Evolutionary conservation across 2,888 invertebrate genomes (phyloP).

Genomic region (Thymelicus lineola): DNA sequence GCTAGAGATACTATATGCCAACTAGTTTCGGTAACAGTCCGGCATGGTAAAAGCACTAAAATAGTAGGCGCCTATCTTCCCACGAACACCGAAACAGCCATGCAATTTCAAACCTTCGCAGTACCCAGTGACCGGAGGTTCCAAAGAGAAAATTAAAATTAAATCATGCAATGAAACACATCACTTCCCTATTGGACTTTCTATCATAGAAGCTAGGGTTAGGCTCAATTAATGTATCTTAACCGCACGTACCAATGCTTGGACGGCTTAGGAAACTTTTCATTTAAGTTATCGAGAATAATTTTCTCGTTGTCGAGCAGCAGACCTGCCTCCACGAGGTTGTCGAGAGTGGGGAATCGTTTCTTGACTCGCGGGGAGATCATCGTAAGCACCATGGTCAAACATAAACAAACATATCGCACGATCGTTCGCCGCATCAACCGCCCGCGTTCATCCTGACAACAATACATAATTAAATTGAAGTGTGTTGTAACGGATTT

Average conservation of each 20-base stretch:
- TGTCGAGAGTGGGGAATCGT: conserved; percentile 92
- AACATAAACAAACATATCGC: conserved; percentile 93
- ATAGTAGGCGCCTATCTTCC: no score
- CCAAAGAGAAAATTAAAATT: no score
- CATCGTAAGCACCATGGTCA: conserved; percentile 95
- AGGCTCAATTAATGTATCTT: not conserved
- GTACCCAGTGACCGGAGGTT: no score
- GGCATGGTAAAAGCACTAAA: no score
- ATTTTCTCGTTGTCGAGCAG: conserved; percentile 92
- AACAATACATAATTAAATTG: conserved; percentile 40
- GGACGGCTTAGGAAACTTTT: conserved; percentile 92
- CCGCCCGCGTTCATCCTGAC: conserved; percentile 91
- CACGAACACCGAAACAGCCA: no score
- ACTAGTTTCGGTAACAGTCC: no score
- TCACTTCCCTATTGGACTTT: no score
- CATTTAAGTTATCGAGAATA: conserved; percentile 91
- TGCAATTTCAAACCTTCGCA: no score
- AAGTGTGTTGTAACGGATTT: conserved; percentile 2
- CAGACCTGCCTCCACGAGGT: conserved; percentile 94
- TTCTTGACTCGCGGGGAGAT: conserved; percentile 95
- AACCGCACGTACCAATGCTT: conserved; percentile 90
- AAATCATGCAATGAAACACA: no score
- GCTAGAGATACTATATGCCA: no score
- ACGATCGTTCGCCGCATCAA: conserved; percentile 93
- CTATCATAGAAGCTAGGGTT: no score